Conservation (phyloP, 1,140 invertebrate genomes). For the Neotoxoptera formosana region DNA sequence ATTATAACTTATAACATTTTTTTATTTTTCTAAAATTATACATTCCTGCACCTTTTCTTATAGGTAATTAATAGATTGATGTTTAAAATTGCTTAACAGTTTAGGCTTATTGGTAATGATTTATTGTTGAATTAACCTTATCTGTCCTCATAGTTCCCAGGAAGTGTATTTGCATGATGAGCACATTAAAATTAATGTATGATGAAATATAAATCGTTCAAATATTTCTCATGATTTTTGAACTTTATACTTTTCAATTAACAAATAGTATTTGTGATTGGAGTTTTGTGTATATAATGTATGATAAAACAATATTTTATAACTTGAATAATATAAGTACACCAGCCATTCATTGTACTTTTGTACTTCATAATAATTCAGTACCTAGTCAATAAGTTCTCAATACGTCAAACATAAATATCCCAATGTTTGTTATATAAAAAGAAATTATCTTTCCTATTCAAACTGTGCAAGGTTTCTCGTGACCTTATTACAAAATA, state of each 20-base stretch:
- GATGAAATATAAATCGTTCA: background rate
- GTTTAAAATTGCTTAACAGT: background rate
- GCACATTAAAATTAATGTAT: background rate
- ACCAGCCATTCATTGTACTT: background rate
- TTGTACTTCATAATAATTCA: background rate
- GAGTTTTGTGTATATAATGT: background rate
- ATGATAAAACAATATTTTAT: background rate
- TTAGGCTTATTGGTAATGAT: background rate
- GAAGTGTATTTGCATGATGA: background rate
- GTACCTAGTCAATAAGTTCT: background rate
- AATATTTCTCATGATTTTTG: constrained; percentile 9
- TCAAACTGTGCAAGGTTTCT: background rate
- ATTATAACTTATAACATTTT: background rate
- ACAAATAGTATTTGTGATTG: background rate
- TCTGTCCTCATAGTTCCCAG: background rate
- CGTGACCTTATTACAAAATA: background rate
- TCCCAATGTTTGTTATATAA: background rate
- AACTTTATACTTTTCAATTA: constrained; percentile 23
- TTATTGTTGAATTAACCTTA: constrained; percentile 22
- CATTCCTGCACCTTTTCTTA: background rate
- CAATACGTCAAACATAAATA: background rate
- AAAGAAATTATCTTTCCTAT: background rate
- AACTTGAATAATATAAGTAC: background rate
- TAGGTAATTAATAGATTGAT: background rate
- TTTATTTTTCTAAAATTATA: background rate